Evolutionary conservation across 2,113 vertebrate genomes (phyloP).

Genomic region (Pteropus alecto): DNA sequence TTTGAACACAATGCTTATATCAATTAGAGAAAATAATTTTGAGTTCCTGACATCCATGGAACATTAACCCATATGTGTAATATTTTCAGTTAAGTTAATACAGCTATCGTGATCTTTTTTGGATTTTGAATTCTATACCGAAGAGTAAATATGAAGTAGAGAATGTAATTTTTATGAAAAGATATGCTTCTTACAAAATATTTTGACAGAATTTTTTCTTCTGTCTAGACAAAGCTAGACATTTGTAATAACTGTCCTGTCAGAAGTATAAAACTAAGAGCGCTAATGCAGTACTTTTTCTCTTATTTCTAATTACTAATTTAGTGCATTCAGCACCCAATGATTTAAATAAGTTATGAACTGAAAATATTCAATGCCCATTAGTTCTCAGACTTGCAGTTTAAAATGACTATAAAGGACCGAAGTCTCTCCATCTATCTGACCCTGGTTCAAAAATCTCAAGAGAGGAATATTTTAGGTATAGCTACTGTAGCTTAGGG

Average conservation of each 20-base stretch:
- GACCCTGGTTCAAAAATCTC: neutral
- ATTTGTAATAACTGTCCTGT: neutral
- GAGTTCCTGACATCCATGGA: neutral
- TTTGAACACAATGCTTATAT: neutral
- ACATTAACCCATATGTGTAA: neutral
- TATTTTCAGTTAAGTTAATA: neutral
- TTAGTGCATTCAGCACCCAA: neutral
- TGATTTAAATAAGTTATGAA: neutral
- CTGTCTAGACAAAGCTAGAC: neutral
- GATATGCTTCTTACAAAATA: neutral
- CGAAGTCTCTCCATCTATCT: neutral
- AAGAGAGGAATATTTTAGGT: neutral
- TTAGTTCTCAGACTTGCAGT: neutral
- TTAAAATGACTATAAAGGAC: neutral
- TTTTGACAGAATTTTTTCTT: neutral
- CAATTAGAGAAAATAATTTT: neutral
- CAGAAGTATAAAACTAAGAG: neutral
- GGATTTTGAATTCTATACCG: neutral
- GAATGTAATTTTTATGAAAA: slow-evolving; percentile 24
- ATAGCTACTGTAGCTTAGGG: neutral
- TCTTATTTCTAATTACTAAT: neutral
- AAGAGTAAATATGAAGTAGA: neutral
- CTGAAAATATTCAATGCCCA: neutral
- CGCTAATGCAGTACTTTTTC: neutral
- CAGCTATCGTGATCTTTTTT: neutral